Percentiles rank a stretch among this genome's conserved stretches.
Conservation (phyloP, 2,797 vertebrate species). For the Pangasius djambal region DNA sequence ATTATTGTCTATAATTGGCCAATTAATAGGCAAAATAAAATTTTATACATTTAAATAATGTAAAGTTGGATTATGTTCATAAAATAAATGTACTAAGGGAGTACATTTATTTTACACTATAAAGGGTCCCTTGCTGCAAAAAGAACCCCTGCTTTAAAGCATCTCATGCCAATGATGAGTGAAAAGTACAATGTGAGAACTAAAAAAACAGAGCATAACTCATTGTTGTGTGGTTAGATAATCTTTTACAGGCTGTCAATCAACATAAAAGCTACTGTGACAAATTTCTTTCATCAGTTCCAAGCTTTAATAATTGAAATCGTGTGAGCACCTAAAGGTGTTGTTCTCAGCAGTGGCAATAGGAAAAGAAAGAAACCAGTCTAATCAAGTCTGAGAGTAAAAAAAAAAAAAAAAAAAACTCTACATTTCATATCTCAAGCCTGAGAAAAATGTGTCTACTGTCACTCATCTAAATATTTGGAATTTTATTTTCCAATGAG, state of each 20-base stretch:
- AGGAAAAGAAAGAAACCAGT: slow-evolving; percentile 22
- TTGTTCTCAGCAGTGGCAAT: slow-evolving; percentile 5
- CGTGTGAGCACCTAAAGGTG: slow-evolving; percentile 19
- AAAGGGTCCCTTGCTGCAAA: neutral
- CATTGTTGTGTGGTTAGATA: neutral
- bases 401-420: neutral
- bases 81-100: neutral
- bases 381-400: slow-evolving; percentile 19
- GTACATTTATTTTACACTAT: neutral
- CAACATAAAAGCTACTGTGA: slow-evolving; percentile 2
- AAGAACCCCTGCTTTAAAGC: neutral
- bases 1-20: neutral
- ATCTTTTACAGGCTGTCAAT: slow-evolving; percentile 31
- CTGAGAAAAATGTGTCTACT: neutral
- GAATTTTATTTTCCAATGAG: neutral
- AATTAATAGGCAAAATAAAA: neutral
- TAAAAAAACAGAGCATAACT: slow-evolving; percentile 21
- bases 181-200: neutral
- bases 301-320: slow-evolving; percentile 19
- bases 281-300: slow-evolving; percentile 30
- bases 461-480: neutral
- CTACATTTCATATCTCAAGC: neutral
- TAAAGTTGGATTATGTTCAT: neutral
- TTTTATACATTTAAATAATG: neutral
- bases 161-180: neutral